phyloP scores from a whole-genome alignment of 2,888 invertebrate species.

The Clepsis dumicolana region DNA sequence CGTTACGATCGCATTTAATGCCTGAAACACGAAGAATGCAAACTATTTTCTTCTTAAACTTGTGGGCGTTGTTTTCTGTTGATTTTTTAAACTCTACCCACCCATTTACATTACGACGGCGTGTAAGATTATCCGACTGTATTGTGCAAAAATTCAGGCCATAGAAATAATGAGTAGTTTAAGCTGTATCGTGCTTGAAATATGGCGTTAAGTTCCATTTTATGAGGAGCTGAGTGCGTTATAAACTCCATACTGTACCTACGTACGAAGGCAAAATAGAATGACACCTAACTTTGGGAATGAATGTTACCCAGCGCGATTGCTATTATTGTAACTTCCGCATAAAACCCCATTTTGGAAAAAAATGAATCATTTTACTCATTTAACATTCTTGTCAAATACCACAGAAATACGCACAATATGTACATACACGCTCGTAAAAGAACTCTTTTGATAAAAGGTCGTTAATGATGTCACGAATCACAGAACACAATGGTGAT shows the following conservation, averaged over 20 bases:
- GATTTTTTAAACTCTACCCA: conserved; percentile 31
- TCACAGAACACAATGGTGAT: conserved; percentile 21
- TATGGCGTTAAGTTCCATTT: conserved; percentile 18
- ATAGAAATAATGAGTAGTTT: conserved; percentile 26
- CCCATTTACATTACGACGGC: conserved; percentile 26
- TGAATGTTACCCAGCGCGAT: not conserved
- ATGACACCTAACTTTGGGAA: not conserved
- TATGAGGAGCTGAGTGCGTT: conserved; percentile 10
- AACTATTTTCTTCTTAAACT: conserved; percentile 24
- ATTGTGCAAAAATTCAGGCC: conserved; percentile 31
- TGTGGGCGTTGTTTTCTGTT: conserved; percentile 9
- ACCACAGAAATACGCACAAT: not conserved
- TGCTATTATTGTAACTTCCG: not conserved
- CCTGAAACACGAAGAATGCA: conserved; percentile 15
- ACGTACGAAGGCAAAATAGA: not conserved
- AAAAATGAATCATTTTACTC: not conserved
- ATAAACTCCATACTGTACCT: conserved; percentile 11
- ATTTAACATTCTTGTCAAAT: not conserved
- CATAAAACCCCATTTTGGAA: no score
- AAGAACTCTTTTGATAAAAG: conserved; percentile 1
- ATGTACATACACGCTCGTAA: not conserved
- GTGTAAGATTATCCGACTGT: conserved; percentile 35
- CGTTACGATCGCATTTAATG: not conserved
- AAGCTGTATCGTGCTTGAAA: conserved; percentile 32
- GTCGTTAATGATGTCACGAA: conserved; percentile 11